Evolutionary conservation across 2,113 vertebrate genomes (phyloP).

Genomic region (Echinops telfairi): DNA sequence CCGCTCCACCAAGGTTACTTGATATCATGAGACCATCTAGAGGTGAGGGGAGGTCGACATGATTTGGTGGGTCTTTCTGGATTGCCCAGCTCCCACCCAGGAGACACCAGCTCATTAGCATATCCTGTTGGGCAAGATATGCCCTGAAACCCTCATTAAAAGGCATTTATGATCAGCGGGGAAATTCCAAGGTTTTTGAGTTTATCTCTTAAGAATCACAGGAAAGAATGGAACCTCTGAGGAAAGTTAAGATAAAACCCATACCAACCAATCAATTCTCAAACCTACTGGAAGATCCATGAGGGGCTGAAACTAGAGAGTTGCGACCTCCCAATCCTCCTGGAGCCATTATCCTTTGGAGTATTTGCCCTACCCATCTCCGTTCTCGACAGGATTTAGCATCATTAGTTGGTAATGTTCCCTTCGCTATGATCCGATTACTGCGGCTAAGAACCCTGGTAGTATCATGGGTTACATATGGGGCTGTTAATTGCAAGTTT

Average conservation of each 20-base stretch:
- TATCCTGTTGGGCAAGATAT: background rate
- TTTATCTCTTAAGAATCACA: background rate
- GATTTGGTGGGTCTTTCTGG: background rate
- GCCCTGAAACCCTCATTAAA: background rate
- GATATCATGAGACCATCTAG: background rate
- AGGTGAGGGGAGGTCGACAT: background rate
- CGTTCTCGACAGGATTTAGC: constrained; percentile 9
- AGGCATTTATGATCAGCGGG: background rate
- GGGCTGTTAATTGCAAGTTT: too few relatives aligned
- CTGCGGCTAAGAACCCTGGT: background rate
- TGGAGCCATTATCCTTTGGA: background rate
- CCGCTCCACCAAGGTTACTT: background rate
- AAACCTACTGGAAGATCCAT: background rate
- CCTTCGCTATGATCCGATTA: background rate
- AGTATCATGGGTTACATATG: too few relatives aligned
- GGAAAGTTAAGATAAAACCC: background rate
- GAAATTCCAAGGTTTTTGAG: background rate
- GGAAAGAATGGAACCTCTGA: background rate
- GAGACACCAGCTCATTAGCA: background rate
- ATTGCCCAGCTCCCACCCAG: background rate
- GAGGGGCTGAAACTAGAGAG: background rate
- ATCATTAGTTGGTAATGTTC: background rate
- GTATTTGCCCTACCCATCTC: background rate
- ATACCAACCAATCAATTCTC: background rate
- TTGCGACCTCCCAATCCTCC: background rate